Percentiles rank a stretch among this genome's conserved stretches.
phyloP scores from a whole-genome alignment of 2,797 vertebrate species.

The Amazonetta brasiliensis region DNA sequence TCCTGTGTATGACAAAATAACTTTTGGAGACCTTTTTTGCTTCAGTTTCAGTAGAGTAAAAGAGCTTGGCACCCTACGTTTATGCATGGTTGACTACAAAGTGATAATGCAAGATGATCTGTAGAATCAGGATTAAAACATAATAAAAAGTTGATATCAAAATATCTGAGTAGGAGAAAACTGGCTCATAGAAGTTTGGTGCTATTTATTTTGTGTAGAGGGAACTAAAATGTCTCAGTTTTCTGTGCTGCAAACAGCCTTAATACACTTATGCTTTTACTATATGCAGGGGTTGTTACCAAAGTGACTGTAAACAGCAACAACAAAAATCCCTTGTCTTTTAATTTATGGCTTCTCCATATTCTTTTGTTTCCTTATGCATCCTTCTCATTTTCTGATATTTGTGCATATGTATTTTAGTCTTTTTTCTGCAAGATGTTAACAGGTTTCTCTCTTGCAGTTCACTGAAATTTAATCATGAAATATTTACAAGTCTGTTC shows the following conservation, averaged over 20 bases:
- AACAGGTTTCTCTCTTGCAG: background rate
- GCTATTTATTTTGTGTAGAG: background rate
- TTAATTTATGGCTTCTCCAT: background rate
- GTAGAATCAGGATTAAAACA: background rate
- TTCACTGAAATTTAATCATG: background rate
- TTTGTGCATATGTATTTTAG: background rate
- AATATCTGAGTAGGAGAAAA: background rate
- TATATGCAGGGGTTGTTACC: background rate
- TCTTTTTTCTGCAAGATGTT: background rate
- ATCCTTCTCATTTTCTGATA: background rate
- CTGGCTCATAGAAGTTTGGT: background rate
- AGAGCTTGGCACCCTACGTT: background rate
- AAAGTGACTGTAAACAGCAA: background rate
- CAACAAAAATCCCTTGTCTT: background rate
- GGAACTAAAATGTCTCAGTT: background rate
- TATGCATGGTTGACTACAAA: background rate
- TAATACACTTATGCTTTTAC: background rate
- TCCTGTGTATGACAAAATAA: background rate
- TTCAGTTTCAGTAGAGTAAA: background rate
- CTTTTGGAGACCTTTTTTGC: background rate
- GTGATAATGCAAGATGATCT: background rate
- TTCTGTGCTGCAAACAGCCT: background rate
- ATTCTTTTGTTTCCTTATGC: background rate
- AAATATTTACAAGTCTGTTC: background rate
- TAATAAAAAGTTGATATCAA: background rate